Conservation (phyloP, 2,113 vertebrate genomes). For the Ictidomys tridecemlineatus region DNA sequence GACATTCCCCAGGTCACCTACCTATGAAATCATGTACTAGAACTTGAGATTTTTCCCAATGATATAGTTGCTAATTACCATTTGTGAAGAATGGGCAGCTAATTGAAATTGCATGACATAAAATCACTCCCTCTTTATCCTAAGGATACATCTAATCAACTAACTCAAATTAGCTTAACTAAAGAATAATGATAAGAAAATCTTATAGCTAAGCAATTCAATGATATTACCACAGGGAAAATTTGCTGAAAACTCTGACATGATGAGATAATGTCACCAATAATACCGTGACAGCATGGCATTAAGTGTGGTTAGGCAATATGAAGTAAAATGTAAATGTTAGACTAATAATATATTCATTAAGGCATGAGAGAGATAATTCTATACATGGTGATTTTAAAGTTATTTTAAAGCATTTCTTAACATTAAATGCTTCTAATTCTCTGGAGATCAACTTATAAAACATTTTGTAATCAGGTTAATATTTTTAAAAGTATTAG, state of each 20-base stretch:
- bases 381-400: background rate
- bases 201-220: conserved; percentile 22
- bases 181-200: background rate
- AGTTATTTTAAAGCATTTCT: background rate
- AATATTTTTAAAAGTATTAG: background rate
- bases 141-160: conserved; percentile 28
- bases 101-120: background rate
- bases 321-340: background rate
- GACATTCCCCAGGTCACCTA: background rate
- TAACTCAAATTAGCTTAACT: conserved; percentile 46
- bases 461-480: background rate
- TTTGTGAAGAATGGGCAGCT: background rate
- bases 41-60: background rate
- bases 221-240: background rate
- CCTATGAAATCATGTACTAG: background rate
- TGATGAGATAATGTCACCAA: conserved; percentile 7
- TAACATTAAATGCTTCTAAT: background rate
- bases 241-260: background rate
- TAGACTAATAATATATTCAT: background rate
- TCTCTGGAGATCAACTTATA: background rate
- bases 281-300: background rate
- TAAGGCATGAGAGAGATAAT: background rate
- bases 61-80: background rate
- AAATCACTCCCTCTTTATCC: background rate
- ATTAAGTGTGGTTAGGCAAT: background rate